phyloP scores from a whole-genome alignment of 2,113 vertebrate species.

The Gobio gobio region DNA sequence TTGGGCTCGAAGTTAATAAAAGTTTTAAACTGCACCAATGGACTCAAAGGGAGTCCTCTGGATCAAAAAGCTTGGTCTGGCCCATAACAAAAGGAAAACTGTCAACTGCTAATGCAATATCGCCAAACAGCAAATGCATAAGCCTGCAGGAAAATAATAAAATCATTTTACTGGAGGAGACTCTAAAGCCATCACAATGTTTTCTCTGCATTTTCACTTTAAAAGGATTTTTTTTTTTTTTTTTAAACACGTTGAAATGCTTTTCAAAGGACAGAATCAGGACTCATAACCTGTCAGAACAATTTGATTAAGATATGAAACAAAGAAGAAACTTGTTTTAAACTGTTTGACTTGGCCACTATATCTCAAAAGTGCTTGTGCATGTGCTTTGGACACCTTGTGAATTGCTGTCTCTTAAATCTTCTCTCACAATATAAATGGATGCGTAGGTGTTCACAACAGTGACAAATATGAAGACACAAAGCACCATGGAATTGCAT shows the following conservation, averaged over 20 bases:
- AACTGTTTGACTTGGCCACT: background rate
- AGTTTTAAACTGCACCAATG: background rate
- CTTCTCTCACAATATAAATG: background rate
- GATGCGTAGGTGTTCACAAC: background rate
- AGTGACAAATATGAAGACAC: background rate
- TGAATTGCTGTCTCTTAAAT: background rate
- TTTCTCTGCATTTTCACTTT: background rate
- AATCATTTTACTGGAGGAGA: background rate
- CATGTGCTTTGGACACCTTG: background rate
- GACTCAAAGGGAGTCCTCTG: constrained; percentile 17
- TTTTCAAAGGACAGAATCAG: background rate
- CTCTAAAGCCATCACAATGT: background rate
- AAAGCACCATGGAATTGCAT: background rate
- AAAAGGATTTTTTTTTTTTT: background rate
- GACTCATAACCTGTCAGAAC: background rate
- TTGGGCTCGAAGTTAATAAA: background rate
- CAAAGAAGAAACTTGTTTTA: background rate
- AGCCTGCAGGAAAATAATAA: constrained; percentile 21
- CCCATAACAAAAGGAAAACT: background rate
- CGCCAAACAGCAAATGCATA: background rate
- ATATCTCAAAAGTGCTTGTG: background rate
- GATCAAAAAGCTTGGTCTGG: constrained; percentile 37
- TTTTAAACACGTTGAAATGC: background rate
- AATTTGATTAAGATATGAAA: background rate
- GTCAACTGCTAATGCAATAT: constrained; percentile 35